Conservation (phyloP, 2,113 vertebrate species). For the Clinocottus analis region DNA sequence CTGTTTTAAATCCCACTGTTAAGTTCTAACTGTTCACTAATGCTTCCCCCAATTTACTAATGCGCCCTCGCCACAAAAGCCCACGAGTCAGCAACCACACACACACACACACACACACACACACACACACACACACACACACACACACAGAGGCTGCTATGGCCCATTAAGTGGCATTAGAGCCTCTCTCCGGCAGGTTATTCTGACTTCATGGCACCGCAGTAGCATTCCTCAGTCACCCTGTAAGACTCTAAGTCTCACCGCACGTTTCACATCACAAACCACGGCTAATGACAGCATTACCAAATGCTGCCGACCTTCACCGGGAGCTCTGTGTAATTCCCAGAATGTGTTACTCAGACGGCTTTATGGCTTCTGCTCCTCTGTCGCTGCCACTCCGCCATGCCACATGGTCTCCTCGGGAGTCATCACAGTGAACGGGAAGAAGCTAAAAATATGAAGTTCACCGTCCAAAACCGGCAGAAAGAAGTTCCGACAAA, state of each 20-base stretch:
- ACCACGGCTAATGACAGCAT: slow-evolving; percentile 66
- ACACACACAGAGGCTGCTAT: background rate
- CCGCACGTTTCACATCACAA: slow-evolving; percentile 64
- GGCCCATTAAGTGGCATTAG: slow-evolving; percentile 72
- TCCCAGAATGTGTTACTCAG: background rate
- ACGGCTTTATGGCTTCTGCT: background rate
- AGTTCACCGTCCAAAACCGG: background rate
- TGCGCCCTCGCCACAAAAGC: slow-evolving; percentile 69
- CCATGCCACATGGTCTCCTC: background rate
- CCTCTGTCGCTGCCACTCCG: background rate
- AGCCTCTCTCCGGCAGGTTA: slow-evolving; percentile 59
- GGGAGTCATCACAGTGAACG: background rate
- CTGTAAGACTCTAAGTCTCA: slow-evolving; percentile 73
- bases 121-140: slow-evolving; percentile 27
- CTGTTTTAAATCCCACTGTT: slow-evolving; percentile 63
- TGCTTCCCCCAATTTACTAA: slow-evolving; percentile 75
- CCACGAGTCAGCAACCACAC: slow-evolving; percentile 67
- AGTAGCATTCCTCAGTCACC: slow-evolving; percentile 63
- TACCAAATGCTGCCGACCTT: slow-evolving; percentile 18
- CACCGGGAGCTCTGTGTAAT: background rate
- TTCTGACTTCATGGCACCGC: slow-evolving; percentile 69
- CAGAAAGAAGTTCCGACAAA: background rate
- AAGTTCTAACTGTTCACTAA: slow-evolving; percentile 68
- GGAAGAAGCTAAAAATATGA: background rate
- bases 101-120: slow-evolving; percentile 26